Percentiles rank a stretch among this genome's conserved stretches.
Evolutionary conservation across 2,113 vertebrate genomes (phyloP).

Genomic region (Laticauda laticaudata): DNA sequence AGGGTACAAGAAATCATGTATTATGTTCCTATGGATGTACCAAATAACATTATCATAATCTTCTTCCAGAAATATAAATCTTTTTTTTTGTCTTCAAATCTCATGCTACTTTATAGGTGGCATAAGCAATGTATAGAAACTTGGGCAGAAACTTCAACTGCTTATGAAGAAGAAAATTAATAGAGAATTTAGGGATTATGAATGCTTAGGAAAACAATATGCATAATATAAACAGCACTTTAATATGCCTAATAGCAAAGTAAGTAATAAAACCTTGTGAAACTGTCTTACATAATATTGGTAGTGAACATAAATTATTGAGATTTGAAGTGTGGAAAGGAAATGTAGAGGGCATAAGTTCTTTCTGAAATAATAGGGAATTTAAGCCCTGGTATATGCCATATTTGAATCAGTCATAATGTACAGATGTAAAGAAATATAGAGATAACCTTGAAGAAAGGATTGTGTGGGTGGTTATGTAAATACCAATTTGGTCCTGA

Average conservation of each 20-base stretch:
- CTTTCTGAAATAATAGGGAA: neutral
- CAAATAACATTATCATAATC: neutral
- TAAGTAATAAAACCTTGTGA: constrained; percentile 45
- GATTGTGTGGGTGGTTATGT: neutral
- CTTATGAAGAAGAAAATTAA: neutral
- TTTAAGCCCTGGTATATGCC: neutral
- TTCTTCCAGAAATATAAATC: neutral
- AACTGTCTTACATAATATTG: constrained; percentile 25
- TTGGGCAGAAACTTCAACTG: neutral
- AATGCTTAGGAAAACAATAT: neutral
- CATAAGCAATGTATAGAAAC: neutral
- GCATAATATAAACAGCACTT: constrained; percentile 22
- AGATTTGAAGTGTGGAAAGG: neutral
- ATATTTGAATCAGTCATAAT: neutral
- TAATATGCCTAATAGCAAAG: constrained; percentile 30
- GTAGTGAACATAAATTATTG: neutral
- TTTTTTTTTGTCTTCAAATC: neutral
- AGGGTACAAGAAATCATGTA: neutral
- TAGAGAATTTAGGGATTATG: neutral
- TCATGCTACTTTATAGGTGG: neutral
- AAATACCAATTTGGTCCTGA: neutral
- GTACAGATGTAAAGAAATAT: neutral
- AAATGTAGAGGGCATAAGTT: neutral
- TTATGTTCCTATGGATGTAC: neutral
- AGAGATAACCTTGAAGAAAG: neutral